Evolutionary conservation across 2,113 vertebrate genomes (phyloP).

Genomic region (Craseonycteris thonglongyai): DNA sequence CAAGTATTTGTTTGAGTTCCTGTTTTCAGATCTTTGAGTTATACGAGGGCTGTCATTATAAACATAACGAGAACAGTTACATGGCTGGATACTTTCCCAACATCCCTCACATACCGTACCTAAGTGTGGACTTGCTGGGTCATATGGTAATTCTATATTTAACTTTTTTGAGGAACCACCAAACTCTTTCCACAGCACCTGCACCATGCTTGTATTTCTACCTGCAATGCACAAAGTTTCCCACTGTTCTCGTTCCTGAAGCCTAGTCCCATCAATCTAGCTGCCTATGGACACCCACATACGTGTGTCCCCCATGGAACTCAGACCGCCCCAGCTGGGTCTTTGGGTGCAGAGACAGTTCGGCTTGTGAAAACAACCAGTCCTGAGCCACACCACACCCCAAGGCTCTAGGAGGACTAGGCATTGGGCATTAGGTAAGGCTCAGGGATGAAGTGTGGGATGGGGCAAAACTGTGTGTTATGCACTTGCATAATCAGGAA

Average conservation of each 20-base stretch:
- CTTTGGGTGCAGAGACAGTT: neutral
- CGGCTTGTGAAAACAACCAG: neutral
- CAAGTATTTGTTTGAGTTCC: neutral
- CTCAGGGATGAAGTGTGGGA: neutral
- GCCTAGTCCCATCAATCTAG: neutral
- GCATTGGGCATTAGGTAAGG: neutral
- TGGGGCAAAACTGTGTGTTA: neutral
- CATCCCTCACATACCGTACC: no score
- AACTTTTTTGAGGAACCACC: neutral
- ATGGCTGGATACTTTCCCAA: no score
- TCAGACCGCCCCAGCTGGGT: neutral
- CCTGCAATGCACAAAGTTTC: fast-evolving
- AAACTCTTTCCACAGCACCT: neutral
- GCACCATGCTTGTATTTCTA: neutral
- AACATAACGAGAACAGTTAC: no score
- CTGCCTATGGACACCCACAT: neutral
- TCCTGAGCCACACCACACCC: neutral
- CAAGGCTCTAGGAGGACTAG: neutral
- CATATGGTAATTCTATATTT: neutral
- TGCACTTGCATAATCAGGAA: neutral
- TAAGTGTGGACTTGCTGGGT: neutral
- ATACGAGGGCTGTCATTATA: no score
- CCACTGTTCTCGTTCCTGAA: neutral
- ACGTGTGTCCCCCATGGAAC: fast-evolving
- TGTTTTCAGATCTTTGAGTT: neutral